These are phyloP conservation scores for Serripes groenlandicus DNA, from an alignment of 2,888 invertebrate genomes.

Conservation along the genomic window DNA sequence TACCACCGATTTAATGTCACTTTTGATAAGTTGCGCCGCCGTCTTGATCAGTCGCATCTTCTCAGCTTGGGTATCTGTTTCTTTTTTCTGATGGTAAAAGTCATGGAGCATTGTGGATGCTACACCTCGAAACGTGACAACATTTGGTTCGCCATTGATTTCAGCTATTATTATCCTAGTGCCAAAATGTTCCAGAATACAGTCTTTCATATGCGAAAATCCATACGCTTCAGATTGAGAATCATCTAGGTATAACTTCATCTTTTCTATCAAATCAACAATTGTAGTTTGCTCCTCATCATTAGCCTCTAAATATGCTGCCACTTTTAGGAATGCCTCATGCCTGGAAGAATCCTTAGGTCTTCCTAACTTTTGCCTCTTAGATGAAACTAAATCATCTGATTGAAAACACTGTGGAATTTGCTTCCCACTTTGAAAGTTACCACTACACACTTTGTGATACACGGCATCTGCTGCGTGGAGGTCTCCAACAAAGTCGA, in stretches of 20 bases:
- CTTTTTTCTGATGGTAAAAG: constrained; percentile 37
- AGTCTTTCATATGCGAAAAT: constrained; percentile 59
- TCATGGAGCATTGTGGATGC: constrained; percentile 50
- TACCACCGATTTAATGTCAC: constrained; percentile 60
- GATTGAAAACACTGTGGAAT: too few relatives aligned
- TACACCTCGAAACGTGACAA: constrained; percentile 58
- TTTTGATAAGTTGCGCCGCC: constrained; percentile 70
- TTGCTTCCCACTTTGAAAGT: constrained; percentile 51
- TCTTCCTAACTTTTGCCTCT: constrained; percentile 11
- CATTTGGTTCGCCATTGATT: constrained; percentile 56
- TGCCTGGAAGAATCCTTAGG: neutral
- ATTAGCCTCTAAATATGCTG: constrained; percentile 40
- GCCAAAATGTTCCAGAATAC: constrained; percentile 64
- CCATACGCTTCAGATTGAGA: constrained; percentile 35
- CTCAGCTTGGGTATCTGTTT: constrained; percentile 38
- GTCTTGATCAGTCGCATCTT: constrained; percentile 58
- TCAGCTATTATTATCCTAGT: constrained; percentile 56
- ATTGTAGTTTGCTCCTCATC: constrained; percentile 54
- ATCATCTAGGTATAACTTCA: constrained; percentile 30
- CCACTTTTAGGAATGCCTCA: constrained; percentile 39
- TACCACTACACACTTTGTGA: constrained; percentile 65
- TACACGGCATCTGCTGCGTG: constrained; percentile 68
- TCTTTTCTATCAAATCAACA: constrained; percentile 40
- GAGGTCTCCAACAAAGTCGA: constrained; percentile 55
- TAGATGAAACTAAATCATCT: neutral